Evolutionary conservation across 2,113 vertebrate genomes (phyloP).

Genomic region (Pelusios castaneus): DNA sequence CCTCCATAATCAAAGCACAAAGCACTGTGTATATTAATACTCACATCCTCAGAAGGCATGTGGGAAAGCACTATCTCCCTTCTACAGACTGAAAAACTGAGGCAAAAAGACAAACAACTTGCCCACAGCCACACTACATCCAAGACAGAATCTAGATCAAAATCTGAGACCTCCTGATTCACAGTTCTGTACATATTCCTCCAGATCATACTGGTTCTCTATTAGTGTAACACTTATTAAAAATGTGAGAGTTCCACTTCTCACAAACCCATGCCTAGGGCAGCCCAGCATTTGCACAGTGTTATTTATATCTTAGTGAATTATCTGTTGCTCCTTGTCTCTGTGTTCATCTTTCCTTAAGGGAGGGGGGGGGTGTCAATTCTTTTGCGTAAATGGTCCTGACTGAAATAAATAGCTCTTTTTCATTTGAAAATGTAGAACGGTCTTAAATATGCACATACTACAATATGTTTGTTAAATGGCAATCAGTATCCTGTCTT

Average conservation of each 20-base stretch:
- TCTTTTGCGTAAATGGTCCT: neutral
- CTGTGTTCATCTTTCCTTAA: neutral
- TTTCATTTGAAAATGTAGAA: fast-evolving
- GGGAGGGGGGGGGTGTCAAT: neutral
- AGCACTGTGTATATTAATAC: fast-evolving
- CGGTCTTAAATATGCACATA: neutral
- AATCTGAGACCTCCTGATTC: neutral
- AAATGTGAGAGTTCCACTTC: neutral
- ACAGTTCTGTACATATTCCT: neutral
- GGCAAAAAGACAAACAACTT: neutral
- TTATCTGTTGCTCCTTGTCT: neutral
- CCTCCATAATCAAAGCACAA: neutral
- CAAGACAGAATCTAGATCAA: neutral
- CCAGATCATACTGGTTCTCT: neutral
- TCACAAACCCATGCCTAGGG: neutral
- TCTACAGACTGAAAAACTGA: neutral
- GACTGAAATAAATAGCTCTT: neutral
- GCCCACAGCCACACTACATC: neutral
- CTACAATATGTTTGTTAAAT: neutral
- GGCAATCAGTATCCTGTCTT: neutral
- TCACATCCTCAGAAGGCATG: neutral
- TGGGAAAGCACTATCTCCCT: neutral
- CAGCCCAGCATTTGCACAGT: neutral
- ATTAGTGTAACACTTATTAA: neutral
- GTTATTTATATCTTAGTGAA: neutral